A percentile compares a stretch with the other conserved stretches of the same genome.
phyloP scores from a whole-genome alignment of 2,888 invertebrate genomes.

The Exocentrus adspersus region DNA sequence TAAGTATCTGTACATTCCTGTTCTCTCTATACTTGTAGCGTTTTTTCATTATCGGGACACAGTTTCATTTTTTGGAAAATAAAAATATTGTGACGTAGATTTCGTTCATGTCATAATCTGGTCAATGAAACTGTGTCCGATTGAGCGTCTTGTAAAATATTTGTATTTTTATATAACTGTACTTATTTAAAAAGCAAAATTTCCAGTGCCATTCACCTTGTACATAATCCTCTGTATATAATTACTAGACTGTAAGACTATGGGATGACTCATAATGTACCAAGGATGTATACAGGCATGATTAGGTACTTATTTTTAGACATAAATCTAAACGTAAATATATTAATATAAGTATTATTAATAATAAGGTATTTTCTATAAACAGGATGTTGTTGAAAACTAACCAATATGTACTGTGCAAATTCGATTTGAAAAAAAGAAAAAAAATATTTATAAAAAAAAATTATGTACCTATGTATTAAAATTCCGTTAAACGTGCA shows the following conservation, averaged over 20 bases:
- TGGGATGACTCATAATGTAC: conserved; percentile 51
- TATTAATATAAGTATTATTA: conserved; percentile 43
- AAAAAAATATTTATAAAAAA: too few relatives aligned
- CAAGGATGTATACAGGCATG: conserved; percentile 60
- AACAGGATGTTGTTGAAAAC: conserved; percentile 47
- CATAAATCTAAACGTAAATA: conserved; percentile 41
- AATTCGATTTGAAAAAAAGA: conserved; percentile 25
- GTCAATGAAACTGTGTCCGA: conserved; percentile 8
- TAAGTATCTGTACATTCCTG: conserved; percentile 5
- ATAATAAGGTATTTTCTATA: conserved; percentile 55
- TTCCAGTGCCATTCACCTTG: conserved; percentile 51
- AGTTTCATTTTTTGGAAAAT: neutral
- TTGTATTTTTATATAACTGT: conserved; percentile 46
- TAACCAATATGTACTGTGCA: conserved; percentile 40
- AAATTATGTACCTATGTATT: conserved; percentile 22
- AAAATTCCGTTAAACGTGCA: conserved; percentile 11
- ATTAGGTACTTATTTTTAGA: conserved; percentile 60
- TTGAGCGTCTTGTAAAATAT: conserved; percentile 25
- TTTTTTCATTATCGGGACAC: neutral
- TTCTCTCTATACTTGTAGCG: neutral
- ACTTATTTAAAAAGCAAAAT: conserved; percentile 45
- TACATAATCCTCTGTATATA: conserved; percentile 33
- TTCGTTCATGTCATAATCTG: too few relatives aligned
- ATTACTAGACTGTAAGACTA: conserved; percentile 25
- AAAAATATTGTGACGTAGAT: too few relatives aligned